phyloP scores from a whole-genome alignment of 2,113 vertebrate species.

The Pitta sordida region DNA sequence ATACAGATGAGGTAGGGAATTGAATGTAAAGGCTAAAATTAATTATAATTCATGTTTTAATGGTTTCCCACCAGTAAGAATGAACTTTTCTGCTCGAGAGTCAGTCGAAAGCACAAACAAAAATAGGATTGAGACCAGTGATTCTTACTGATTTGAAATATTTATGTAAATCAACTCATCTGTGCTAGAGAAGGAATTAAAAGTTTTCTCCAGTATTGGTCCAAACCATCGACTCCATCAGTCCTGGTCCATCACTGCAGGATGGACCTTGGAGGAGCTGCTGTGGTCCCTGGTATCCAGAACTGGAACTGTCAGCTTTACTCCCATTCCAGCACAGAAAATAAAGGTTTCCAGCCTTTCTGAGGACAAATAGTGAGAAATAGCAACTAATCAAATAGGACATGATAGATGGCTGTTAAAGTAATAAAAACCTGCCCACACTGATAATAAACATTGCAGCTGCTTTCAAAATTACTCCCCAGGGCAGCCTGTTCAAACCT shows the following conservation, averaged over 20 bases:
- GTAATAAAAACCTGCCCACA: neutral
- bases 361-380: neutral
- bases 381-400: neutral
- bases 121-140: neutral
- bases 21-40: neutral
- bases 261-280: neutral
- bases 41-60: neutral
- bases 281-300: rapidly evolving
- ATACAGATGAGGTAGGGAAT: neutral
- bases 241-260: neutral
- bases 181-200: neutral
- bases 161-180: neutral
- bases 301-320: neutral
- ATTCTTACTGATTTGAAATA: neutral
- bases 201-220: neutral
- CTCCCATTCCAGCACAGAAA: neutral
- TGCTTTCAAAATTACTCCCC: conserved; percentile 21
- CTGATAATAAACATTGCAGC: neutral
- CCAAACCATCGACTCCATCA: rapidly evolving
- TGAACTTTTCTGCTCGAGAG: neutral
- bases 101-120: neutral
- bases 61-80: neutral
- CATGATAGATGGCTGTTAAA: neutral
- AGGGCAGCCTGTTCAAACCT: neutral
- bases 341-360: neutral